These are phyloP conservation scores for Platycheirus albimanus DNA, from an alignment of 2,888 invertebrate genomes.

Conservation along the genomic window DNA sequence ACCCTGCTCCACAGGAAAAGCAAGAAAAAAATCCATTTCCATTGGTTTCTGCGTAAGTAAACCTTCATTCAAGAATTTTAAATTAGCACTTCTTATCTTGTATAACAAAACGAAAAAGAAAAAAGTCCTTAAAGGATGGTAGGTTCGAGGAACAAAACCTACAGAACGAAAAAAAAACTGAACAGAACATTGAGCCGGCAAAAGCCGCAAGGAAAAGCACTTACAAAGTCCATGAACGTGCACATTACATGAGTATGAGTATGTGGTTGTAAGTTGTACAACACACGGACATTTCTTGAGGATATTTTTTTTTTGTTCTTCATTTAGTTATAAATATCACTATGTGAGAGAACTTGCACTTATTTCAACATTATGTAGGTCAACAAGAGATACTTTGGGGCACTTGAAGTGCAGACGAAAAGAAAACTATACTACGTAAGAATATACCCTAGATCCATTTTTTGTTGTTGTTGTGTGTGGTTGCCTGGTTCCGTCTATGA, in stretches of 20 bases:
- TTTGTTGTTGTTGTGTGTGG: no score
- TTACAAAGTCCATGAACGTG: slow-evolving; percentile 40
- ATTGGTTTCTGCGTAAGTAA: slow-evolving; percentile 33
- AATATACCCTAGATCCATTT: neutral
- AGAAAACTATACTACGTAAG: slow-evolving; percentile 16
- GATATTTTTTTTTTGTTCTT: neutral
- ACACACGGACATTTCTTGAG: slow-evolving; percentile 9
- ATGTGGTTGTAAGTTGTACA: neutral
- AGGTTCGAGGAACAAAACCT: neutral
- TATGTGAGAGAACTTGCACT: slow-evolving; percentile 9
- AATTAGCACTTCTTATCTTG: slow-evolving; percentile 4
- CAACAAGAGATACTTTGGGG: slow-evolving; percentile 49
- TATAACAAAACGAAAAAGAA: neutral
- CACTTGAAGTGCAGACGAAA: slow-evolving; percentile 45
- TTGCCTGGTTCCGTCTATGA: slow-evolving; percentile 2
- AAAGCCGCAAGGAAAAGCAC: slow-evolving; percentile 32
- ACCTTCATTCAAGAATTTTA: slow-evolving; percentile 45
- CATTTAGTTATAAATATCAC: slow-evolving; percentile 3
- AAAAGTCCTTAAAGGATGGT: slow-evolving; percentile 3
- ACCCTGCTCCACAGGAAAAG: neutral
- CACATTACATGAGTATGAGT: slow-evolving; percentile 19
- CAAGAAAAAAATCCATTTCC: slow-evolving; percentile 5
- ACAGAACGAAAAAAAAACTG: no score
- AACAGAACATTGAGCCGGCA: slow-evolving; percentile 22
- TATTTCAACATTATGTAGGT: slow-evolving; percentile 53